Base-by-base conservation (phyloP, 1,140 invertebrate species). In the Cardiocondyla obscurior region DNA sequence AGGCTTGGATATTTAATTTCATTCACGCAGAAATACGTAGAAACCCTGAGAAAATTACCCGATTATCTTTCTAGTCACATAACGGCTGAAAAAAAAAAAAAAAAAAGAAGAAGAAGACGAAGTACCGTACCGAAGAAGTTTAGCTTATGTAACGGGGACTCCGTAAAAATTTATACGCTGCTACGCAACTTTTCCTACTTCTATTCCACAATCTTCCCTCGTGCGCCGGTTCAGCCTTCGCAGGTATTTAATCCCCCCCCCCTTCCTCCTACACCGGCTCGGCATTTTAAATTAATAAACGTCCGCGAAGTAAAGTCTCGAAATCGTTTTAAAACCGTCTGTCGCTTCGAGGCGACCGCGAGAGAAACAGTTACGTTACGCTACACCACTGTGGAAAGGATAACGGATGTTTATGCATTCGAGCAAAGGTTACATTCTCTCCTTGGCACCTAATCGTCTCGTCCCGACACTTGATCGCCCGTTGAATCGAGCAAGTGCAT, bases 371-470 rank as follows among this genome's bases (percentile, higher is more conserved):
- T 51, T 49, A 76, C 8, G 12, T 55, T 46, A 64, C 16, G 33
- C 28, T 36, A 46, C 33, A 33, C 6, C 8, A 60, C 33, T 36
- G n/a, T n/a, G 12, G 19, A 14, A 74, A 74, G 53, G 28, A 74
- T 58, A 73, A 79, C 22, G 70, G 55, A 79, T 83, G 87, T 89
- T 89, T 87, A 88, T 70, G 67, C 30, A 55, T 74, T 83, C 76
- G 82, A 81, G 81, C 73, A 85, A 62, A 60, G 62, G 64, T 84
- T 85, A 72, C 86, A 64, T 57, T 86, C 14, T 88, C 73, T 84
- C 84, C 72, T 84, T 86, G 73, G 70, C 77, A 81, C 25, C 74
- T 82, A 88, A 89, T 88, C 79, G 64, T 60, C 57, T 76, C 30
- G 62, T 53, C 81, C 42, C 39, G 62, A 46, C 72, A 70, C 53